Base-by-base conservation (phyloP, 2,797 vertebrate genomes). In the Pseudochirops corinnae region DNA sequence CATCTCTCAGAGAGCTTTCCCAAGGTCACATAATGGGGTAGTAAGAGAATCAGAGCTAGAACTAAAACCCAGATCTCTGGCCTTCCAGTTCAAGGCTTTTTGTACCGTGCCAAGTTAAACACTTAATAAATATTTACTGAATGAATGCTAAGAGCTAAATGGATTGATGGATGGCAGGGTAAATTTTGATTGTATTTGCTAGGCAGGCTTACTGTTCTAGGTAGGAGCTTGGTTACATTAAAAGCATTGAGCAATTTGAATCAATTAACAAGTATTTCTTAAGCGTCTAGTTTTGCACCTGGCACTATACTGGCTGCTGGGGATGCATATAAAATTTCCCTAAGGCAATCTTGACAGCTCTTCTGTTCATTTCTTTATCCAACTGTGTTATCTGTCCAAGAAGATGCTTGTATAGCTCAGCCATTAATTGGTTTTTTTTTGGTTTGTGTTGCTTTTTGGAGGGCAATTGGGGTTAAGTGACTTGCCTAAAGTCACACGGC, bases 1-100 rank as follows among this genome's bases (percentile, higher is more conserved):
- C 14, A 18, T 18, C 7, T 46, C 74, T 26, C 74, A 82, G 39
- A 82, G 39, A 1, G 29, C 11, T 14, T 58, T 28, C n/a, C 39
- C 46, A 18, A 4, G 24, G 3, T 56, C 14, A 24, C 13, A 1
- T 1, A 33, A 18, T 13, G 3, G 12, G 1, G 50, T 56, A 0
- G 56, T 18, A 33, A 52, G 53, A 50, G 55, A 39, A 31, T 9
- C 53, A 55, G 53, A 55, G 53, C 16, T 3, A 9, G 57, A 50
- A 39, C 1, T 33, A 58, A 33, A 56, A 52, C 33, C 39, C 58
- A 55, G 24, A 57, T 24, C 55, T 28, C 53, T 26, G 60, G 55
- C 12, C 92, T 4, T 10, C 9, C 55, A 7, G 46, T 58, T 56
- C 13, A 74, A 57, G 5, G 21, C 29, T 90, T 52, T 12, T 14